Evolutionary conservation across 2,888 invertebrate species (phyloP), one percentile per base, ranked within the genome.

Genomic region (Leptinotarsa tumamoca): DNA sequence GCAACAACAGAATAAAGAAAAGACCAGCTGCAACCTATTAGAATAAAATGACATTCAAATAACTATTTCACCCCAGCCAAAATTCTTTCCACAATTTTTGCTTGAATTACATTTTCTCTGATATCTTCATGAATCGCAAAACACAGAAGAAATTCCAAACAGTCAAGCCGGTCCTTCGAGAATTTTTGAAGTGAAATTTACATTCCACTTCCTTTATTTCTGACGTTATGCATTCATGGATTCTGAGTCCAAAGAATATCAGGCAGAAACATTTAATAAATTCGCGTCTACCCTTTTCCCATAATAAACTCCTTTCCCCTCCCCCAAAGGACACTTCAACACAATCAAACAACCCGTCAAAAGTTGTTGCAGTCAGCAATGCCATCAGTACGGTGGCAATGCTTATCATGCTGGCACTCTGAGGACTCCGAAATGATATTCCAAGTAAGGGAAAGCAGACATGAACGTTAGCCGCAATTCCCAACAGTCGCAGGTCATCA

Each of bases 401-500:
- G 63, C 33, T 43, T 63, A 63, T 63, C 33, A n/a, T 5, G 18
- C 17, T 33, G 63, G 33, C 63, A 63, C 63, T 63, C 63, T 14
- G 33, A 63, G 33, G 63, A 43, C 63, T 63, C 43, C 43, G 10
- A 33, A 63, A 63, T 63, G 13, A 63, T 63, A 63, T 63, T 63
- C 63, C 63, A 10, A 63, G 63, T 63, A 33, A 63, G 63, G 63
- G n/a, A 63, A 63, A 63, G 63, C 43, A 63, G 43, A 68, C 67
- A 71, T 63, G 72, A 74, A 71, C 74, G 76, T 78, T 77, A 79
- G 76, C 72, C 75, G 70, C 68, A 75, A 79, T 76, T 76, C 79
- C 78, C 79, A 66, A 72, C 61, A 78, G 78, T 79, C 71, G n/a
- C 66, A 78, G 79, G 79, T 80, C 80, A 81, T 82, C 81, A 81